These are phyloP conservation scores for Rhinoraja longicauda DNA, from an alignment of 2,797 vertebrate genomes.

Conservation along the genomic window DNA sequence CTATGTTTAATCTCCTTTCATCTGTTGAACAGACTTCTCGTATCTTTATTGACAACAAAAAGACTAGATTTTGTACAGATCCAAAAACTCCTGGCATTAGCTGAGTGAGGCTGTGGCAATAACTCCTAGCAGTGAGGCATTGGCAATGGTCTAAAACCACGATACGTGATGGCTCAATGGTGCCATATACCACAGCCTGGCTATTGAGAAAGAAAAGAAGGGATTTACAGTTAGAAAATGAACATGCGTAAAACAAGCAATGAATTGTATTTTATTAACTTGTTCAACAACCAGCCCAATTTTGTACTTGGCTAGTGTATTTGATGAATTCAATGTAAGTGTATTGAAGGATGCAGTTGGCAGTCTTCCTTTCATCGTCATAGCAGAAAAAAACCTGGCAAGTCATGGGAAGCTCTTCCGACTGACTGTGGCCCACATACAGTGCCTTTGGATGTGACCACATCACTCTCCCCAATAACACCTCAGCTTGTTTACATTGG, in stretches of 20 bases:
- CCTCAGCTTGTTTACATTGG: constrained; percentile 7
- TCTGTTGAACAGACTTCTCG: no score
- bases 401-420: neutral
- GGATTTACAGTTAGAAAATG: neutral
- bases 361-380: neutral
- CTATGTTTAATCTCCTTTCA: no score
- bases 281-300: constrained; percentile 19
- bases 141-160: neutral
- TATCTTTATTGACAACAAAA: neutral
- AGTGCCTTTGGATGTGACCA: neutral
- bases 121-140: neutral
- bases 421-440: neutral
- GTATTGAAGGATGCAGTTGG: neutral
- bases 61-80: neutral
- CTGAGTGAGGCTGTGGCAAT: neutral
- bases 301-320: neutral
- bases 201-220: neutral
- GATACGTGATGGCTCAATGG: neutral
- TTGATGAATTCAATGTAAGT: neutral
- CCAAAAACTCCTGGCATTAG: neutral
- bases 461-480: neutral
- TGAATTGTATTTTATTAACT: neutral
- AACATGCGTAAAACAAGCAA: neutral
- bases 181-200: neutral
- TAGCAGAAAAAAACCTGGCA: constrained; percentile 15